These are phyloP conservation scores for Lithobates pipiens DNA, from an alignment of 2,797 vertebrate genomes.

Conservation along the genomic window DNA sequence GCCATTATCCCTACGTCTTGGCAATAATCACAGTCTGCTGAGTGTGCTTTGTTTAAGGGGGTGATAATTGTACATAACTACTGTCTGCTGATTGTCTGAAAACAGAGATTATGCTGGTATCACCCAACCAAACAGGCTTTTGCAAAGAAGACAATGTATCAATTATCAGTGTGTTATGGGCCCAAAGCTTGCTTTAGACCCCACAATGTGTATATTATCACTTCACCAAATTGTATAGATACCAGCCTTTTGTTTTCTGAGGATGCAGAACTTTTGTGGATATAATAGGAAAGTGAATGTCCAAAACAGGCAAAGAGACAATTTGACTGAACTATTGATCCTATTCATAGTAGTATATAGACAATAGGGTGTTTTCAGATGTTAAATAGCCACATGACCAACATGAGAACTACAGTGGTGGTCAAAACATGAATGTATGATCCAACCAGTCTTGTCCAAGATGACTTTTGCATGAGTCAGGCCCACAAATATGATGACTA, in stretches of 20 bases:
- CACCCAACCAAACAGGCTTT: not conserved
- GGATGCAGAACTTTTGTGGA: not conserved
- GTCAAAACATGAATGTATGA: too few species aligned
- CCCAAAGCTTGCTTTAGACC: conserved; percentile 16
- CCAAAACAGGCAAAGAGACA: not conserved
- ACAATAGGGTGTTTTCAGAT: too few species aligned
- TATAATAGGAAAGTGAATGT: not conserved
- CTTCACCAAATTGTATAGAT: not conserved
- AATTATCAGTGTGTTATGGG: conserved; percentile 29
- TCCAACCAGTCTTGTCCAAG: too few species aligned
- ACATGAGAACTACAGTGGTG: too few species aligned
- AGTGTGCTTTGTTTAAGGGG: not conserved
- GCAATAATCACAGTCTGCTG: not conserved
- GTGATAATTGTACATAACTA: conserved; percentile 23
- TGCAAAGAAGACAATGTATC: conserved; percentile 37
- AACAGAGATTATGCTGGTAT: conserved; percentile 13
- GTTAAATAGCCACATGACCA: too few species aligned
- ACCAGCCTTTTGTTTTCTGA: not conserved
- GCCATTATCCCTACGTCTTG: not conserved
- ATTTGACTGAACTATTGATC: not conserved
- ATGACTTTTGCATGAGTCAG: too few species aligned
- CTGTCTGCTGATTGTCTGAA: conserved; percentile 25
- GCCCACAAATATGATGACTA: too few species aligned
- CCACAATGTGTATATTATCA: conserved; percentile 16
- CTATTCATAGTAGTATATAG: too few species aligned